Conservation (phyloP, 1,140 invertebrate genomes). For the Ceratosolen fusciceps region DNA sequence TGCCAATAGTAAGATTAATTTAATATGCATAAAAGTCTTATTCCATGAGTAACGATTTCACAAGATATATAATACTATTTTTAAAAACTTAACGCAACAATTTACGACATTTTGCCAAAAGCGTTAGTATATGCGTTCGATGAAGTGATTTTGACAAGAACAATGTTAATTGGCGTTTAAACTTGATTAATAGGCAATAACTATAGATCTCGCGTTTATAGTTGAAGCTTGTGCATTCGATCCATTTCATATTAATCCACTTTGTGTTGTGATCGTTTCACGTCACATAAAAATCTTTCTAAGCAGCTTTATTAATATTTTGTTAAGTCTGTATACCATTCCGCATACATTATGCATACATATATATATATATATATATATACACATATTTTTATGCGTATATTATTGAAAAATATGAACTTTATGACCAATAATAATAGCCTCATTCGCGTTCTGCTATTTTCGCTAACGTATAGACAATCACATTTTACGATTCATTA, state of each 20-base stretch:
- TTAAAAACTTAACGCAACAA: not conserved
- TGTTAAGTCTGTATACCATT: not conserved
- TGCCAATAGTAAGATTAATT: not conserved
- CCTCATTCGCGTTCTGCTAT: not conserved
- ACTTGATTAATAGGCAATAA: not conserved
- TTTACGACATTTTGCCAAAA: not conserved
- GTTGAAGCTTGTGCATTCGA: not conserved
- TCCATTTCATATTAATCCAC: not conserved
- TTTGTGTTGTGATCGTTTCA: not conserved
- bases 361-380: too few species aligned
- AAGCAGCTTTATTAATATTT: not conserved
- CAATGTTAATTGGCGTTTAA: not conserved
- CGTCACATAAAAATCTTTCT: not conserved
- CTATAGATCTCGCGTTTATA: not conserved
- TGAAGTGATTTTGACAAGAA: constrained; percentile 7
- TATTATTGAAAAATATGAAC: too few species aligned
- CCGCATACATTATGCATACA: too few species aligned
- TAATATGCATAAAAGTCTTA: not conserved
- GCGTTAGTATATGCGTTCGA: not conserved
- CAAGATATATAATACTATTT: not conserved
- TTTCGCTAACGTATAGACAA: not conserved
- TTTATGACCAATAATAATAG: too few species aligned
- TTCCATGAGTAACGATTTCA: not conserved
- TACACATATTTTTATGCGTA: too few species aligned
- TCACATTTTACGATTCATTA: not conserved